Conservation (phyloP, 2,113 vertebrate species). For the Centropristis striata region DNA sequence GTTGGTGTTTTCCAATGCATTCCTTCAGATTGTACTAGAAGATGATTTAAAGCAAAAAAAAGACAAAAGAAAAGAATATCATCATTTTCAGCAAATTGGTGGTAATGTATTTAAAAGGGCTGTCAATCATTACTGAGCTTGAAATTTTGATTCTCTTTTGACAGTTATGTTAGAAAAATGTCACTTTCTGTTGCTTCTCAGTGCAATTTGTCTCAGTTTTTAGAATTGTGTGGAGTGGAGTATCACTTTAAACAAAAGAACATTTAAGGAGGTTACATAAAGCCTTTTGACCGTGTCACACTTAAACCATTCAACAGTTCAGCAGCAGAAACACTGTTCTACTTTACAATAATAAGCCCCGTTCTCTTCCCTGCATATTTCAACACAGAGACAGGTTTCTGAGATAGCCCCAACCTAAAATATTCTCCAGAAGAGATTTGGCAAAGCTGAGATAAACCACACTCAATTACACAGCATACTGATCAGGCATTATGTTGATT, state of each 20-base stretch:
- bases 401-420: not conserved
- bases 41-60: too few species aligned
- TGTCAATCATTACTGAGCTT: not conserved
- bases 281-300: not conserved
- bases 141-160: not conserved
- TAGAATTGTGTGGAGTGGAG: not conserved
- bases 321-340: not conserved
- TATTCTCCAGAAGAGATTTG: conserved; percentile 1
- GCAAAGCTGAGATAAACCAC: conserved; percentile 10
- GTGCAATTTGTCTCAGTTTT: not conserved
- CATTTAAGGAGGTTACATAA: not conserved
- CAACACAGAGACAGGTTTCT: not conserved
- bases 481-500: conserved; percentile 44
- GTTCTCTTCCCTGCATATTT: not conserved
- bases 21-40: too few species aligned
- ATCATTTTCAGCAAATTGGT: too few species aligned
- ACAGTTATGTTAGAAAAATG: not conserved
- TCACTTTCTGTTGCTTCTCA: not conserved
- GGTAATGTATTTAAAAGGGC: too few species aligned
- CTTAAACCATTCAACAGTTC: not conserved
- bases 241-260: not conserved
- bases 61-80: too few species aligned
- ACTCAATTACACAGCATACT: conserved; percentile 10
- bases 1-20: too few species aligned
- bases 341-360: not conserved